phyloP scores from a whole-genome alignment of 1,140 invertebrate species.

The Diploscapter pachys region DNA sequence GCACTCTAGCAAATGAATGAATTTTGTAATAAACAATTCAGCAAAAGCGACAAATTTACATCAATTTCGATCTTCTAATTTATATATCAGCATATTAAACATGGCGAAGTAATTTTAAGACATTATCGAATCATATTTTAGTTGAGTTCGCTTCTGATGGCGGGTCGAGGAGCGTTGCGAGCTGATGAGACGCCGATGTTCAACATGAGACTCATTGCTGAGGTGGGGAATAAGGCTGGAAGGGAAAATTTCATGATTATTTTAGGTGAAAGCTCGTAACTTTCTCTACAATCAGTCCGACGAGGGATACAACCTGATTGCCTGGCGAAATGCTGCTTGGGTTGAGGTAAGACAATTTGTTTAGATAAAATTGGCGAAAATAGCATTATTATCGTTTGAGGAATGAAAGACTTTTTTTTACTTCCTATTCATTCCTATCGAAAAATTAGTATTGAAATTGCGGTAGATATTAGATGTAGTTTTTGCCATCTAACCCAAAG shows the following conservation, averaged over 20 bases:
- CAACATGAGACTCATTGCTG: conserved; percentile 27
- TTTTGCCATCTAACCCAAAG: too few species aligned
- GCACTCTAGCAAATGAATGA: too few species aligned
- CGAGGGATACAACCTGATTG: conserved; percentile 23
- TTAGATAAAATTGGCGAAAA: too few species aligned
- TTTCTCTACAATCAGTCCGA: conserved; percentile 28
- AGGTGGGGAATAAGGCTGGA: not conserved
- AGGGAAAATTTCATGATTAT: too few species aligned
- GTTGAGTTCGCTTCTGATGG: not conserved
- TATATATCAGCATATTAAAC: too few species aligned
- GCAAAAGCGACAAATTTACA: not conserved
- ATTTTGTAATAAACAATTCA: too few species aligned
- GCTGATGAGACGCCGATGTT: conserved; percentile 24
- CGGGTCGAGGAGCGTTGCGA: not conserved
- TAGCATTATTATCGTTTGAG: too few species aligned
- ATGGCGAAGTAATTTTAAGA: too few species aligned
- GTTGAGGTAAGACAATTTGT: conserved; percentile 10
- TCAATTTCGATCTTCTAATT: not conserved
- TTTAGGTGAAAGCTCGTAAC: conserved; percentile 11
- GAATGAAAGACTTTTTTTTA: too few species aligned
- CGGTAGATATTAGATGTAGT: too few species aligned
- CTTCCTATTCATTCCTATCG: too few species aligned
- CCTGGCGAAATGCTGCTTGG: conserved; percentile 32
- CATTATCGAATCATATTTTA: not conserved
- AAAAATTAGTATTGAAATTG: too few species aligned